Evolutionary conservation across 2,888 invertebrate genomes (phyloP).

Genomic region (Lymantria monacha): DNA sequence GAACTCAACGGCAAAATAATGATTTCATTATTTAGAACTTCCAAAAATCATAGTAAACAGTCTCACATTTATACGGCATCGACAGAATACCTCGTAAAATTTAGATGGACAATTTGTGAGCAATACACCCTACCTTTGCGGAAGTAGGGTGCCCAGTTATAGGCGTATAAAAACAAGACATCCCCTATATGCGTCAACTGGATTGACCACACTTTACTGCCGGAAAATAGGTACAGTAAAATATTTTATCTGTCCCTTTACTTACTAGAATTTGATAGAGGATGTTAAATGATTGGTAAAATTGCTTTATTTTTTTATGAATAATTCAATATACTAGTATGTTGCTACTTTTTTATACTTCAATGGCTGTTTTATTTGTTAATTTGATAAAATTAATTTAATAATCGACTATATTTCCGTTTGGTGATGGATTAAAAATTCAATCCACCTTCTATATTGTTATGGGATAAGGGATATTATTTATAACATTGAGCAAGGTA

Average conservation of each 20-base stretch:
- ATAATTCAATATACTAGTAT: conserved; percentile 37
- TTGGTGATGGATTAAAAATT: too few relatives aligned
- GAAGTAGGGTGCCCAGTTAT: conserved; percentile 49
- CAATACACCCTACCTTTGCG: conserved; percentile 33
- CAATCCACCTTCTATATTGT: too few relatives aligned
- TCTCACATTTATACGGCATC: conserved; percentile 31
- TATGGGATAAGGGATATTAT: too few relatives aligned
- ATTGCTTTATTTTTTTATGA: conserved; percentile 45
- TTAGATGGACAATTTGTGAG: conserved; percentile 44
- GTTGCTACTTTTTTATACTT: too few relatives aligned
- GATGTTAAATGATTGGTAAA: conserved; percentile 50
- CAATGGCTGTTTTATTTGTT: too few relatives aligned
- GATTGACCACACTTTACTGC: conserved; percentile 64
- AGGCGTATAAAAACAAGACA: conserved; percentile 49
- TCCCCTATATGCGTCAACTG: conserved; percentile 42
- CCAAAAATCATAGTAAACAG: conserved; percentile 21
- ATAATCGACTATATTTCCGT: too few relatives aligned
- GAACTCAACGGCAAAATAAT: neutral
- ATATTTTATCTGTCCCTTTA: conserved; percentile 46
- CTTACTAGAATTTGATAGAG: conserved; percentile 46
- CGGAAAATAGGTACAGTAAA: conserved; percentile 59
- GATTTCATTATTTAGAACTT: neutral
- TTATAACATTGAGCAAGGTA: too few relatives aligned
- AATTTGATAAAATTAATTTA: too few relatives aligned
- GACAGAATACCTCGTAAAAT: conserved; percentile 34